Evolutionary conservation across 2,113 vertebrate species (phyloP), one percentile per base, ranked within the genome.

Genomic region (Oryzias melastigma): DNA sequence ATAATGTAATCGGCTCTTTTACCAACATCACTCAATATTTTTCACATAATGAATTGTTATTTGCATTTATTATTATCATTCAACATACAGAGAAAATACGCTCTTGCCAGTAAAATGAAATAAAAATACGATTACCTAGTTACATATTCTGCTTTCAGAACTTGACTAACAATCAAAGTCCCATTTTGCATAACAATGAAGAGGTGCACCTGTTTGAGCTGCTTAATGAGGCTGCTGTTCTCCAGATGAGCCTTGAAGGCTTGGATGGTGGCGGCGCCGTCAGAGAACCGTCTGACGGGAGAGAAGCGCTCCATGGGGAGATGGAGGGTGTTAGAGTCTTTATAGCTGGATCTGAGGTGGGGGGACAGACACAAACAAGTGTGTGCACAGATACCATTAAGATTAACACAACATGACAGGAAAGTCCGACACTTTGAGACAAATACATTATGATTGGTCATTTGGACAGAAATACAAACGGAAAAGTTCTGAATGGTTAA

Each of bases 291-390:
- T 50, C 97, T 93, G 27, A 99, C 97, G 0, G 97, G 97, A 62
- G 97, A 99, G 91, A 99, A 99, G 63, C 97, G 95, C 84, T 99
- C 97, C 62, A 97, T 97, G 61, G 97, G 97, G 69, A 99, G 94
- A 84, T 98, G 96, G 87, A 99, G 92, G 13, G 96, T 98, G 79
- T 98, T 99, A 58, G 95, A 97, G 88, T 99, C 97, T 90, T 99
- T 98, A 88, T 99, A 99, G 87, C 94, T 92, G 43, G 96, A 96
- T 87, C 96, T 99, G 89, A 81, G 66, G 43, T 19, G 25, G 44
- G 49, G 22, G 52, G 66, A 55, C 62, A 47, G n/a, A 47, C 46
- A 74, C 71, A 66, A 56, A 73, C 42, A 73, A 72, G 60, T n/a
- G 45, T 4, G 59, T 61, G 71, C 40, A 71, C 67, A 77, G 57